Base-by-base conservation (phyloP, 2,113 vertebrate species). In the Tragelaphus buxtoni region DNA sequence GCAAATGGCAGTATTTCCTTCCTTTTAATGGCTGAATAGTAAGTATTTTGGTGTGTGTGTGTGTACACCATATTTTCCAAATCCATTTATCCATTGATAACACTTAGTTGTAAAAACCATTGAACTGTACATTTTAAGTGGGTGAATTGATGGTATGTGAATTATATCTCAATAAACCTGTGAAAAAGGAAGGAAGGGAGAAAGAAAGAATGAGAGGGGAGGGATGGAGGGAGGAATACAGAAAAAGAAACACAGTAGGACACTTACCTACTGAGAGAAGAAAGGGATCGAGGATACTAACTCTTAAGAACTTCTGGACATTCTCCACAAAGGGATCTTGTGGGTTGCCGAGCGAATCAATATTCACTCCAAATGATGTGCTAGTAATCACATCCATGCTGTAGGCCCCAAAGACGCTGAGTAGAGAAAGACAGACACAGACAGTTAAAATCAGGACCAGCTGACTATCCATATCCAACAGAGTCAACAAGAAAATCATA, bases 271-370 rank as follows among this genome's bases (percentile, higher is more conserved):
- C 0, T 2, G 97, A 0, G 13, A 99, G 0, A 24, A 99, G 7
- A 0, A 98, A 0, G 1, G 98, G 99, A 32, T 97, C 86, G 0
- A 99, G 88, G 0, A 99, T 61, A 80, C 91, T 93, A 86, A 99
- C 98, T 39, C 96, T 99, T 87, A 98, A 72, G 69, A 99, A 84
- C 39, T 97, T 99, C 92, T 98, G 98, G 65, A 98, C 97, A 94
- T 99, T 98, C 92, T 96, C 76, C 5, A 99, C 99, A 94, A 99
- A 99, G 1, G 99, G 99, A 90, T 99, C 98, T 2, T 98, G 96
- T 26, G 99, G 99, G 88, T 99, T 99, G 98, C 99, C 99, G 87
- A 99, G 98, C 9, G 99, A 99, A 93, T 99, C 99, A 0, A 99
- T 94, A 39, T 99, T 99, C 26, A 99, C 98, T 53, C 99, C 99